These are phyloP conservation scores for Ericerus pela DNA, from an alignment of 1,140 invertebrate species.

Conservation along the genomic window DNA sequence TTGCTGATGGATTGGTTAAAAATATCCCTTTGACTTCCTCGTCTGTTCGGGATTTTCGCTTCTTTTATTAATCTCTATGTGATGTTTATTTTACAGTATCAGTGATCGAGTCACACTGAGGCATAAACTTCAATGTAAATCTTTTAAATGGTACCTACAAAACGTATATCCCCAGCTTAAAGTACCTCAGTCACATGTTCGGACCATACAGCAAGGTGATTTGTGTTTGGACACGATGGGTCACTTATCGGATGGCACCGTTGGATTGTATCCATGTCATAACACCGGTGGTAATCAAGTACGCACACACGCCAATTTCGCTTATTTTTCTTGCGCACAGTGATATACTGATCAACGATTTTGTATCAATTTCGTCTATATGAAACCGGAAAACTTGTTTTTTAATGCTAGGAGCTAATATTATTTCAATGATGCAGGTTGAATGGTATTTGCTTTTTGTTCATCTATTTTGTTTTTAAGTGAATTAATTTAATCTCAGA, in stretches of 20 bases:
- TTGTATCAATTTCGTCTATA: no score
- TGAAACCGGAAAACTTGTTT: neutral
- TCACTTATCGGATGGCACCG: constrained; percentile 60
- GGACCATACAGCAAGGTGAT: constrained; percentile 56
- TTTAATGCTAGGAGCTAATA: neutral
- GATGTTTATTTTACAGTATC: constrained; percentile 43
- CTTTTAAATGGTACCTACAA: constrained; percentile 93
- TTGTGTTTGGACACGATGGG: constrained; percentile 89
- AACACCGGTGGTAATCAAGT: constrained; percentile 90
- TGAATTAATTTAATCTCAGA: no score
- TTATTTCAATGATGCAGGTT: neutral
- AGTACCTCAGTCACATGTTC: constrained; percentile 45
- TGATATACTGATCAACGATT: no score
- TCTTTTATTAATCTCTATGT: constrained; percentile 1
- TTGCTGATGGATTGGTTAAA: neutral
- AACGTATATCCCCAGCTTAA: constrained; percentile 90
- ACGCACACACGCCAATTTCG: constrained; percentile 15
- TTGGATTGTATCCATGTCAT: constrained; percentile 88
- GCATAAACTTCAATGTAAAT: constrained; percentile 74
- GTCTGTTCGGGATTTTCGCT: neutral
- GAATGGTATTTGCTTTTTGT: neutral
- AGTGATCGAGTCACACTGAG: constrained; percentile 69
- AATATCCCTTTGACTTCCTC: neutral
- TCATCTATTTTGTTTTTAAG: neutral
- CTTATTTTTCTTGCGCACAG: neutral